Conservation (phyloP, 2,888 invertebrate species). For the Pasiphila rectangulata region DNA sequence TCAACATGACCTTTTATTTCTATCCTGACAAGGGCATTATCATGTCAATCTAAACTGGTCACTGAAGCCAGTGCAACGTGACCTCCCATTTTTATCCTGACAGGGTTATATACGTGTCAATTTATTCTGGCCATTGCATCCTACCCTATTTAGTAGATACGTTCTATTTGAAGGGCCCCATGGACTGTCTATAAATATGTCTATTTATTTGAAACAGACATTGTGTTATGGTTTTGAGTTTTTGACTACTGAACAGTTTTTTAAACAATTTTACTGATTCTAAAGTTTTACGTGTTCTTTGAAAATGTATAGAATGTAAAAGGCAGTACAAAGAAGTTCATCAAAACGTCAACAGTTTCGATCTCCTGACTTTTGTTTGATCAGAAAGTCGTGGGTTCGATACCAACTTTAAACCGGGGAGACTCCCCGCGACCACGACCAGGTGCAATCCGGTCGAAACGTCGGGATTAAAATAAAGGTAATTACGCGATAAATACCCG, state of each 20-base stretch:
- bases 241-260: constrained; percentile 16
- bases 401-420: too few relatives aligned
- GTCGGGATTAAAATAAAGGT: too few relatives aligned
- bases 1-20: background rate
- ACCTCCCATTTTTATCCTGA: background rate
- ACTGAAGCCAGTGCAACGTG: constrained; percentile 13
- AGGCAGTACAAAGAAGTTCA: too few relatives aligned
- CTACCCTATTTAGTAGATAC: constrained; percentile 45
- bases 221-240: constrained; percentile 32
- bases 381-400: too few relatives aligned
- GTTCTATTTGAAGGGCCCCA: constrained; percentile 63
- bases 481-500: too few relatives aligned
- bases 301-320: too few relatives aligned
- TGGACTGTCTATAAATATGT: constrained; percentile 63
- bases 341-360: too few relatives aligned
- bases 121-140: constrained; percentile 39
- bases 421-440: too few relatives aligned
- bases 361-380: too few relatives aligned
- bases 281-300: too few relatives aligned
- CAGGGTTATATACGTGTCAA: constrained; percentile 36
- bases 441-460: too few relatives aligned
- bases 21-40: constrained; percentile 7
- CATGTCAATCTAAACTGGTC: constrained; percentile 46
- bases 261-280: background rate
- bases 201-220: constrained; percentile 36